A percentile compares a stretch with the other conserved stretches of the same genome.
These are phyloP conservation scores for Serilophus lunatus DNA, from an alignment of 2,113 vertebrate species.

Conservation along the genomic window DNA sequence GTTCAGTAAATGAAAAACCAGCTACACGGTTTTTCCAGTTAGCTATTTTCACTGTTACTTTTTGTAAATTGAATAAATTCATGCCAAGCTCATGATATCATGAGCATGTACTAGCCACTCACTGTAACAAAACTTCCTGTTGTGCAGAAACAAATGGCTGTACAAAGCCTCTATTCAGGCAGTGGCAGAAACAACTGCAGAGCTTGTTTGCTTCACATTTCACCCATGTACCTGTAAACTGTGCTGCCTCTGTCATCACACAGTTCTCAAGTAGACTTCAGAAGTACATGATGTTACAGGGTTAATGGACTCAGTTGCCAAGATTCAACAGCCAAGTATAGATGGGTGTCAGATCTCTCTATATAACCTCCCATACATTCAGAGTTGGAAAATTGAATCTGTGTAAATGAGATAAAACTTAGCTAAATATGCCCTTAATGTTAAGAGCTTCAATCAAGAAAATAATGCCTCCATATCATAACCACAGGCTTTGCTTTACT, in stretches of 20 bases:
- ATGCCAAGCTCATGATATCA: not conserved
- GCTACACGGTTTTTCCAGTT: not conserved
- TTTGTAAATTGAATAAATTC: fast-evolving
- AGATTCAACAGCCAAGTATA: conserved; percentile 31
- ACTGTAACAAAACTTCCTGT: not conserved
- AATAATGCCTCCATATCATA: not conserved
- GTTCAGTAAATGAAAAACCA: not conserved
- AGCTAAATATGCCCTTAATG: conserved; percentile 3
- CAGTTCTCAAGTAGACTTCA: not conserved
- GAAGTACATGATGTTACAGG: not conserved
- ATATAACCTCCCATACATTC: not conserved
- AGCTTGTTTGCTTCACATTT: not conserved
- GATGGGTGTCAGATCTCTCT: conserved; percentile 60
- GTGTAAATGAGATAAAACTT: conserved; percentile 41
- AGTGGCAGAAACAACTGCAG: not conserved
- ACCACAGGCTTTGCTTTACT: not conserved
- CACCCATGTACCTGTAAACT: not conserved
- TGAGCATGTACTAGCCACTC: not conserved
- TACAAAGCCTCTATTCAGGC: not conserved
- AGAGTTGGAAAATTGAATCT: conserved; percentile 38
- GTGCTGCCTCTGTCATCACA: not conserved
- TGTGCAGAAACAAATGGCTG: not conserved
- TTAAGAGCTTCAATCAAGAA: conserved; percentile 14
- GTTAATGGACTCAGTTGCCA: not conserved
- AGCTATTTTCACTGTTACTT: not conserved